phyloP scores from a whole-genome alignment of 2,888 invertebrate genomes.

The Rhingia rostrata region DNA sequence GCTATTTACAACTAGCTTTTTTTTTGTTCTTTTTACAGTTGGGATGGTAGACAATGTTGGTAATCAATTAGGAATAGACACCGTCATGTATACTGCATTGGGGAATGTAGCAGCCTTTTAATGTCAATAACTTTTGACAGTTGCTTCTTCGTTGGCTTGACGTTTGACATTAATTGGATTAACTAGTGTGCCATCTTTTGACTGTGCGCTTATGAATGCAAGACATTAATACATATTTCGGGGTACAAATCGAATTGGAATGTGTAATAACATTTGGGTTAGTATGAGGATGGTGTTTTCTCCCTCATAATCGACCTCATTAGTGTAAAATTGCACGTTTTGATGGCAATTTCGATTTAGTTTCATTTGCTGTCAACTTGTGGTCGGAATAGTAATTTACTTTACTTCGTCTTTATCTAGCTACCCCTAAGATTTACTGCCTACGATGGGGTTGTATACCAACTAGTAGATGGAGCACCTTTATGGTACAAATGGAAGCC shows the following conservation, averaged over 20 bases:
- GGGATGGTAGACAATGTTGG: constrained; percentile 41
- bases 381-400: constrained; percentile 47
- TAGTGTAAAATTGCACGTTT: constrained; percentile 32
- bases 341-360: constrained; percentile 14
- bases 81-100: constrained; percentile 28
- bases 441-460: constrained; percentile 92
- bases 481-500: constrained; percentile 95
- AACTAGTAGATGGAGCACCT: constrained; percentile 88
- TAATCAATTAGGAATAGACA: constrained; percentile 47
- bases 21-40: constrained; percentile 59
- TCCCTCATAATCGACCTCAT: constrained; percentile 37
- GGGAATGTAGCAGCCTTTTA: constrained; percentile 20
- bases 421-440: constrained; percentile 49
- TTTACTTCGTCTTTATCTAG: constrained; percentile 38
- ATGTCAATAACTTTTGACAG: constrained; percentile 53
- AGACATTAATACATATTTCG: constrained; percentile 6
- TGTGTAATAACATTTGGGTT: constrained; percentile 14
- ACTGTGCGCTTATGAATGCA: constrained; percentile 11
- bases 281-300: constrained; percentile 21
- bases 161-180: constrained; percentile 63
- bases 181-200: constrained; percentile 44
- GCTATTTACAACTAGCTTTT: constrained; percentile 52
- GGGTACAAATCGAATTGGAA: constrained; percentile 30
- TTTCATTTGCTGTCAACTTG: constrained; percentile 30
- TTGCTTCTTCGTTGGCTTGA: constrained; percentile 16